These are phyloP conservation scores for Potorous gilbertii DNA, from an alignment of 2,797 vertebrate species.

Conservation along the genomic window DNA sequence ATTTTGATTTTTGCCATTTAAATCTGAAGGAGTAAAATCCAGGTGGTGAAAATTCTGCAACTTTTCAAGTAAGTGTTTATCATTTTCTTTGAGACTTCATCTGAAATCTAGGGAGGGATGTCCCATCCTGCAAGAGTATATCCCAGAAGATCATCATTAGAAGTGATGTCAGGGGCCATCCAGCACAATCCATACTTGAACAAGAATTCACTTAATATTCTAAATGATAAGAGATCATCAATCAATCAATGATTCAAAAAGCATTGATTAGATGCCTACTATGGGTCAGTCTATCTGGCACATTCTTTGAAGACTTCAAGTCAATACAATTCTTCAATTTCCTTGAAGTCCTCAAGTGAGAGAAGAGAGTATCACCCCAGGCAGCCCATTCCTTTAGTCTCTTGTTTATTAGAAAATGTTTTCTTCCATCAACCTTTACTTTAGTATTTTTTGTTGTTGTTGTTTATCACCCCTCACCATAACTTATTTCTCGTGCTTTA, in stretches of 20 bases:
- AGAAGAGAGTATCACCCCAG: neutral
- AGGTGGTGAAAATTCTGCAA: slow-evolving; percentile 53
- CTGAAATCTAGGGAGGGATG: slow-evolving; percentile 52
- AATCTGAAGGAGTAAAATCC: slow-evolving; percentile 67
- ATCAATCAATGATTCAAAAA: neutral
- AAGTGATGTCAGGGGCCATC: neutral
- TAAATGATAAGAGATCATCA: neutral
- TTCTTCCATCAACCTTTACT: neutral
- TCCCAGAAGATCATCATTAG: neutral
- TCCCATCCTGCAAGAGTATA: slow-evolving; percentile 2
- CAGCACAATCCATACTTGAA: neutral
- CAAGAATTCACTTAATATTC: neutral
- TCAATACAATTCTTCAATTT: neutral
- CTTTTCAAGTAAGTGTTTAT: slow-evolving; percentile 4
- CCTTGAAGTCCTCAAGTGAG: neutral
- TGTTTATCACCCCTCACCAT: neutral
- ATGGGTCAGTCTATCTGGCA: neutral
- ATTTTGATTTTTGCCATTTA: slow-evolving; percentile 69
- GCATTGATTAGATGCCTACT: neutral
- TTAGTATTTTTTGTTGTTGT: too few species aligned
- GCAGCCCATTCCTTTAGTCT: neutral
- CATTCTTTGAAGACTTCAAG: neutral
- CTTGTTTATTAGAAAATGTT: neutral
- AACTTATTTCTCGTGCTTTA: neutral
- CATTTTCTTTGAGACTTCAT: slow-evolving; percentile 57